phyloP scores from a whole-genome alignment of 2,888 invertebrate species.

The Cataglyphis albicans region DNA sequence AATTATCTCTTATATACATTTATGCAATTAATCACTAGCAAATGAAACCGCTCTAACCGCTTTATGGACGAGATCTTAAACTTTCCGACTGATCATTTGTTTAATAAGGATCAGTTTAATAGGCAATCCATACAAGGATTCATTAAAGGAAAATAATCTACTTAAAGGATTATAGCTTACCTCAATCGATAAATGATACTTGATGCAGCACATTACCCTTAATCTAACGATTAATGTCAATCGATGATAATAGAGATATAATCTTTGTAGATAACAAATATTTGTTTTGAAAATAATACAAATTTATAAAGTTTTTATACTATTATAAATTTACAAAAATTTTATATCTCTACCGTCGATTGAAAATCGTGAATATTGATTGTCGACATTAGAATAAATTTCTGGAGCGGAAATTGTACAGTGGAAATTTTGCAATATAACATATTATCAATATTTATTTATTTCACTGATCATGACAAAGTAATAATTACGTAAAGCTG shows the following conservation, averaged over 20 bases:
- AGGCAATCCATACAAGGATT: slow-evolving; percentile 64
- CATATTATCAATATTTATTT: slow-evolving; percentile 83
- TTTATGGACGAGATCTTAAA: neutral
- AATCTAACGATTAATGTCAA: slow-evolving; percentile 10
- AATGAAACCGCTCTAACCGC: neutral
- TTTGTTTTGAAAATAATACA: neutral
- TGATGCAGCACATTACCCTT: neutral
- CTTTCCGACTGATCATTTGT: slow-evolving; percentile 52
- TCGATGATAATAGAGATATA: neutral
- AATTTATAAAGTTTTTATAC: neutral
- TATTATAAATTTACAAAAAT: neutral
- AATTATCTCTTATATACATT: neutral
- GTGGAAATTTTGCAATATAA: slow-evolving; percentile 40
- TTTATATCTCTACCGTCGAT: neutral
- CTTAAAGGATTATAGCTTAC: neutral
- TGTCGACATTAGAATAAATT: neutral
- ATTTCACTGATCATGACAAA: slow-evolving; percentile 82
- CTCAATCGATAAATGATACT: neutral
- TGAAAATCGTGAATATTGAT: neutral
- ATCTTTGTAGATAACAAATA: neutral
- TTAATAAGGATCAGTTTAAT: slow-evolving; percentile 41
- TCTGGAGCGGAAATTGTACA: slow-evolving; percentile 7
- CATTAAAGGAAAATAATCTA: neutral
- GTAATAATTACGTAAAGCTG: slow-evolving; percentile 84
- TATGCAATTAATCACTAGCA: neutral